Evolutionary conservation across 2,113 vertebrate species (phyloP).

Genomic region (Myotis lucifugus): DNA sequence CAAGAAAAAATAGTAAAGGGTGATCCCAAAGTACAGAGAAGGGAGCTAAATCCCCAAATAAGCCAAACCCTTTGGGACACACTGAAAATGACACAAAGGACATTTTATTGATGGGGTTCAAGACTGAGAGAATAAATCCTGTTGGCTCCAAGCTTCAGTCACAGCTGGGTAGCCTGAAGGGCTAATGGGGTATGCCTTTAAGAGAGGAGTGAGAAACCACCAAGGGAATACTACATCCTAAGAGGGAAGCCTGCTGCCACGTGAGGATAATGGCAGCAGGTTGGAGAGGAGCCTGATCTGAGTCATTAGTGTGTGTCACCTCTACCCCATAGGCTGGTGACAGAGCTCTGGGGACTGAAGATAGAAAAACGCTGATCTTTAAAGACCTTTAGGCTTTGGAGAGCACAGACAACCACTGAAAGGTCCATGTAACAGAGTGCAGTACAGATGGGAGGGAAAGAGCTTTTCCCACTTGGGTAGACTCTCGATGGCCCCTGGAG

Average conservation of each 20-base stretch:
- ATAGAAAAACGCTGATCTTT: background rate
- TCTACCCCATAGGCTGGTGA: background rate
- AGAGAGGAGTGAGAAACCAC: conserved; percentile 1
- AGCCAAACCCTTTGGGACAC: background rate
- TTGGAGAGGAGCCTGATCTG: background rate
- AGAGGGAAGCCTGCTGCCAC: background rate
- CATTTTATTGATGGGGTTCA: background rate
- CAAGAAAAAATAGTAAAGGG: background rate
- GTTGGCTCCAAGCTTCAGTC: background rate
- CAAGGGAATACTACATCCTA: background rate
- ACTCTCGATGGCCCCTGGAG: background rate
- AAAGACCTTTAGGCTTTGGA: background rate
- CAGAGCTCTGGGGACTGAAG: background rate
- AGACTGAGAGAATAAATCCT: background rate
- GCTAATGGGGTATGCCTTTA: conserved; percentile 7
- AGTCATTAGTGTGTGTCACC: background rate
- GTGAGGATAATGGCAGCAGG: background rate
- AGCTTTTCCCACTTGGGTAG: background rate
- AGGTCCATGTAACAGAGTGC: background rate
- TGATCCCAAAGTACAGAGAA: background rate
- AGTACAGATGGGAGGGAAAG: background rate
- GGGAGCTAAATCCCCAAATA: background rate
- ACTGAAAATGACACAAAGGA: background rate
- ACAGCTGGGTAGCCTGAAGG: background rate
- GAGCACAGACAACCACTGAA: background rate